Evolutionary conservation across 2,113 vertebrate species (phyloP).

Genomic region (Heterocephalus glaber): DNA sequence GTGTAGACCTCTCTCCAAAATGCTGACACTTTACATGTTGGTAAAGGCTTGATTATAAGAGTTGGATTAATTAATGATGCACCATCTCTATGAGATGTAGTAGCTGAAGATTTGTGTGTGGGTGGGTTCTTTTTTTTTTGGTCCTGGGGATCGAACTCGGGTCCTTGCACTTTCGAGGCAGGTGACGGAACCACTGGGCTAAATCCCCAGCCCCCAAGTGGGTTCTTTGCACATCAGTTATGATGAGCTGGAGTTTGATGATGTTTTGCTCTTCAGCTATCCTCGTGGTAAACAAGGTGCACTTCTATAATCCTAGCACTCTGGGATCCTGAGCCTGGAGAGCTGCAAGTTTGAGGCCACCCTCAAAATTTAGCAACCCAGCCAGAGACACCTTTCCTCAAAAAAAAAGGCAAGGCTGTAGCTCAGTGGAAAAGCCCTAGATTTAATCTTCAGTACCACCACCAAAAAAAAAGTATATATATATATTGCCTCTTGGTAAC

Average conservation of each 20-base stretch:
- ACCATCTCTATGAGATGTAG: not conserved
- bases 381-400: not conserved
- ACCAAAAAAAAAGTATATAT: not conserved
- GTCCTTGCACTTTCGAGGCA: too few species aligned
- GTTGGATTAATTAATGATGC: not conserved
- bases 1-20: not conserved
- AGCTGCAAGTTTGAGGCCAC: not conserved
- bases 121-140: too few species aligned
- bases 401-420: not conserved
- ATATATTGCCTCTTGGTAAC: not conserved
- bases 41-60: not conserved
- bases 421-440: not conserved
- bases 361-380: not conserved
- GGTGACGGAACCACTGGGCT: too few species aligned
- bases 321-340: not conserved
- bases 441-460: not conserved
- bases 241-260: not conserved
- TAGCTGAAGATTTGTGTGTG: not conserved
- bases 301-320: not conserved
- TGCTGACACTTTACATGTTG: not conserved
- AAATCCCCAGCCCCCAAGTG: not conserved
- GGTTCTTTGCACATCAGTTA: not conserved
- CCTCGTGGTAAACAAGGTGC: not conserved
- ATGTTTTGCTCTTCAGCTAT: constrained; percentile 19
- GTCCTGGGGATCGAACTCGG: too few species aligned